Percentiles rank a stretch among this genome's conserved stretches.
Evolutionary conservation across 2,113 vertebrate genomes (phyloP).

Genomic region (Tachycineta bicolor): DNA sequence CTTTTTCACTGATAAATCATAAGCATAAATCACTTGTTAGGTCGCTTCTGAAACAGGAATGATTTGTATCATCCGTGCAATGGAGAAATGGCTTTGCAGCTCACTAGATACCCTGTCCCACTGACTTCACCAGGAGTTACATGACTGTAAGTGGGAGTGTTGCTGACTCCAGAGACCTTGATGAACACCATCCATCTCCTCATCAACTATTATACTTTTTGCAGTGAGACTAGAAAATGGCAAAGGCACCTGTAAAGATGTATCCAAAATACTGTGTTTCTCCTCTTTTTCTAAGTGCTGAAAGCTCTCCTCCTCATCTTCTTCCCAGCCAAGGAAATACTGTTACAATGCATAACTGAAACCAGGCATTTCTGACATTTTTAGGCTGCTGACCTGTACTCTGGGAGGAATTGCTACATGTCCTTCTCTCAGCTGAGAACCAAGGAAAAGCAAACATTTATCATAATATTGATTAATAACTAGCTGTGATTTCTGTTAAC

Average conservation of each 20-base stretch:
- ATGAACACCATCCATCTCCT: no score
- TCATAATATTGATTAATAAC: not conserved
- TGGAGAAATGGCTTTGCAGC: not conserved
- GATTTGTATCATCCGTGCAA: not conserved
- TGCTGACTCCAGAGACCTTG: no score
- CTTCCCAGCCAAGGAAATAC: not conserved
- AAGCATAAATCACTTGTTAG: not conserved
- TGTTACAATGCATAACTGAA: not conserved
- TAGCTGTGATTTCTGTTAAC: constrained; percentile 29
- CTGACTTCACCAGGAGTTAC: not conserved
- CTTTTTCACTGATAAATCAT: not conserved
- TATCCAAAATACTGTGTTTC: not conserved
- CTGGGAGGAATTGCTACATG: not conserved
- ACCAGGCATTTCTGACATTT: not conserved
- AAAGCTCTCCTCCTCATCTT: not conserved
- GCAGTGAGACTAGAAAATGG: not conserved
- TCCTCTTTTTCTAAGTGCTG: not conserved
- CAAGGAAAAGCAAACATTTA: not conserved
- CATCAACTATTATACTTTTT: no score
- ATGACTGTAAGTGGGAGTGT: not conserved
- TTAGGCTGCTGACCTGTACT: not conserved
- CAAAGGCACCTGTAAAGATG: not conserved
- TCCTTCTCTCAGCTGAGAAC: not conserved
- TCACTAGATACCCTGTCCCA: not conserved
- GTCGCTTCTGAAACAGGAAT: not conserved